Conservation (phyloP, 2,888 invertebrate species). For the Aphodius granarius region DNA sequence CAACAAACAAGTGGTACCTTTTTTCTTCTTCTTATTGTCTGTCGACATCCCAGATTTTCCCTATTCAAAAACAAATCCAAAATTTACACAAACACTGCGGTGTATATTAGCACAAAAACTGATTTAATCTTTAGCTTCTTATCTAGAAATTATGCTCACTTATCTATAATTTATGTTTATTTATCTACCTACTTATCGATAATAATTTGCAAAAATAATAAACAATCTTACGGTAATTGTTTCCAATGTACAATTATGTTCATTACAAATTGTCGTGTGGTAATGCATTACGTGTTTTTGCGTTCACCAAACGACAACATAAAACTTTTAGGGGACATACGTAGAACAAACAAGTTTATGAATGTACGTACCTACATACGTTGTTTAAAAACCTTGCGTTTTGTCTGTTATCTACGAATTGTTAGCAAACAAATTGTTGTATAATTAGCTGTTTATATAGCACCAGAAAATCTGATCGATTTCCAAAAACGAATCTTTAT, state of each 20-base stretch:
- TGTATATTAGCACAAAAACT: not conserved
- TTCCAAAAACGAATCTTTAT: too few species aligned
- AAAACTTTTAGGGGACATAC: not conserved
- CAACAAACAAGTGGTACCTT: slow-evolving; percentile 7
- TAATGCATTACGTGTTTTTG: not conserved
- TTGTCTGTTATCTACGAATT: not conserved
- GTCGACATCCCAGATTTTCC: not conserved
- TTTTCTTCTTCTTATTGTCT: slow-evolving; percentile 2
- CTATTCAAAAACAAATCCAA: not conserved
- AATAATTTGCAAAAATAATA: not conserved
- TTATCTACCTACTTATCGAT: too few species aligned
- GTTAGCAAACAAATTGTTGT: not conserved
- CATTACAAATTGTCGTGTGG: not conserved
- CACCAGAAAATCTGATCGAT: too few species aligned
- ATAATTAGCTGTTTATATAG: not conserved
- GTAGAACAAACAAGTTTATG: not conserved
- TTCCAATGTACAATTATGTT: not conserved
- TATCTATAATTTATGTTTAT: too few species aligned
- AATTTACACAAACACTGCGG: not conserved
- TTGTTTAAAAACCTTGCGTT: not conserved
- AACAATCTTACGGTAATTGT: not conserved
- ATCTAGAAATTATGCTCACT: too few species aligned
- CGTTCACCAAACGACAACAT: not conserved
- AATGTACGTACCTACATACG: not conserved
- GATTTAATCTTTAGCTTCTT: not conserved